phyloP scores from a whole-genome alignment of 1,140 invertebrate genomes.

The Littorina saxatilis region DNA sequence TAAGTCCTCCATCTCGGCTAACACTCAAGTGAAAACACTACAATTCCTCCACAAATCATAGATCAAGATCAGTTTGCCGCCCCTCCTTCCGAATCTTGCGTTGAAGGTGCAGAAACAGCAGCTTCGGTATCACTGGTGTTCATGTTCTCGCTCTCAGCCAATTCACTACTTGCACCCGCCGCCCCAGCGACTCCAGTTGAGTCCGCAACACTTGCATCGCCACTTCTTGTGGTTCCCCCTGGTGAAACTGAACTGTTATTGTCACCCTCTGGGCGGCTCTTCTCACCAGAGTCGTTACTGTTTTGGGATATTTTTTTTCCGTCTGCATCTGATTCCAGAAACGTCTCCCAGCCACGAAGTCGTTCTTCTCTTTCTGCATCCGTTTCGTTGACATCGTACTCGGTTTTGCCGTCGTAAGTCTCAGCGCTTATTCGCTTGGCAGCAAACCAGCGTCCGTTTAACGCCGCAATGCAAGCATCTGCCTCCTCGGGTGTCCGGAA shows the following conservation, averaged over 20 bases:
- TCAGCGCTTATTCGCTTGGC: slow-evolving; percentile 89
- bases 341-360: slow-evolving; percentile 92
- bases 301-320: not conserved
- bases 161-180: not conserved
- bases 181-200: not conserved
- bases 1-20: not conserved
- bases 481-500: slow-evolving; percentile 94
- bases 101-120: not conserved
- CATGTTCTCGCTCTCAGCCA: not conserved
- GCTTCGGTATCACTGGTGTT: not conserved
- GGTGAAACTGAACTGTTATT: not conserved
- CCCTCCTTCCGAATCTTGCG: slow-evolving; percentile 14
- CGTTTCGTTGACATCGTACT: slow-evolving; percentile 94
- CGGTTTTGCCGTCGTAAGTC: slow-evolving; percentile 97
- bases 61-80: slow-evolving; percentile 3
- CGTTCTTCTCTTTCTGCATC: slow-evolving; percentile 90
- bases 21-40: not conserved
- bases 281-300: not conserved
- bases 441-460: slow-evolving; percentile 93
- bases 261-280: not conserved
- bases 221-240: not conserved
- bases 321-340: slow-evolving; percentile 69
- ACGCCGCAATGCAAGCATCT: slow-evolving; percentile 89
- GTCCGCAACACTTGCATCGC: not conserved
- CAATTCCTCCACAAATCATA: not conserved